Percentiles rank a stretch among this genome's conserved stretches.
These are phyloP conservation scores for Xyrauchen texanus DNA, from an alignment of 2,113 vertebrate genomes.

Conservation along the genomic window DNA sequence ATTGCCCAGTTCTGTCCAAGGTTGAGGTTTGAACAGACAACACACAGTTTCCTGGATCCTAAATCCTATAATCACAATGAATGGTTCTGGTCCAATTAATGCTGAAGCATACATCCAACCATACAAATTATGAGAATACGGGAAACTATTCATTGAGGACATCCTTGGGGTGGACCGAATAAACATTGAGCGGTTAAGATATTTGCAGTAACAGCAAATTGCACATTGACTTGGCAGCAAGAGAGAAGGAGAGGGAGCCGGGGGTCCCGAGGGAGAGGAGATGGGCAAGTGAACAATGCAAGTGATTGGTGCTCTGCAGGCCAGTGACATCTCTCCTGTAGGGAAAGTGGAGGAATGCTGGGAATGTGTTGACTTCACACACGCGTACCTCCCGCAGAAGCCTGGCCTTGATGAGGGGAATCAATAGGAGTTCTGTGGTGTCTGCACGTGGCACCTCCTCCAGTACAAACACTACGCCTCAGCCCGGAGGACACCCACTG, in stretches of 20 bases:
- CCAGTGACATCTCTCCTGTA: slow-evolving; percentile 77
- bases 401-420: slow-evolving; percentile 71
- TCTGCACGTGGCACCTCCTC: slow-evolving; percentile 67
- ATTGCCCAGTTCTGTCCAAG: slow-evolving; percentile 15
- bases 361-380: slow-evolving; percentile 86
- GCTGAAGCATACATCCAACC: slow-evolving; percentile 31
- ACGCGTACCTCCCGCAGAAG: slow-evolving; percentile 66
- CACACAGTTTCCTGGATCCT: slow-evolving; percentile 15
- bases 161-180: slow-evolving; percentile 36
- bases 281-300: slow-evolving; percentile 7
- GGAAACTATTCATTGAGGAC: slow-evolving; percentile 34
- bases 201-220: slow-evolving; percentile 51
- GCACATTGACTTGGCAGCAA: slow-evolving; percentile 55
- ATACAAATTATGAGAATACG: slow-evolving; percentile 7
- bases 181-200: slow-evolving; percentile 41
- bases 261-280: slow-evolving; percentile 48
- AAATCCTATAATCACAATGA: slow-evolving; percentile 39
- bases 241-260: slow-evolving; percentile 25
- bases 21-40: slow-evolving; percentile 4
- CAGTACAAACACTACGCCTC: slow-evolving; percentile 68
- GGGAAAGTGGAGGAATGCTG: slow-evolving; percentile 82
- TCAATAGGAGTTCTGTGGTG: slow-evolving; percentile 75
- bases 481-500: slow-evolving; percentile 38
- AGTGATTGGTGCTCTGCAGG: slow-evolving; percentile 18
- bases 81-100: background rate